Evolutionary conservation across 53 echinoderm and acorn worm genomes (phyloP), one percentile per base, ranked within the genome.

Genomic region (Henricia sp.): DNA sequence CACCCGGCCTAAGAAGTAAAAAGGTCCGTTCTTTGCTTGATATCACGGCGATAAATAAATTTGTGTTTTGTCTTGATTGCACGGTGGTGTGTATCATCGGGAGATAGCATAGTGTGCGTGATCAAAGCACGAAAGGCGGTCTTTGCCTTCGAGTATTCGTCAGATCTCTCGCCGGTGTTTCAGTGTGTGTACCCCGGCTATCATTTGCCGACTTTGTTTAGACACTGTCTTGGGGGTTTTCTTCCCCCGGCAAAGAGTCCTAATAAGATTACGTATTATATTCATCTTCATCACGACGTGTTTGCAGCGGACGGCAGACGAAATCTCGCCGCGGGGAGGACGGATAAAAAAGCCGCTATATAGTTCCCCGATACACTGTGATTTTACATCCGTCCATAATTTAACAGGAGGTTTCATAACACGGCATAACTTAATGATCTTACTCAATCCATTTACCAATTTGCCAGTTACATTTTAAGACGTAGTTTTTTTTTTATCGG

Each of bases 201-300:
- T 76, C 76, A 76, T 51, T 40, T 58, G 76, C 58, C 57, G 76
- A 76, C 76, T 76, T 76, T 76, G 58, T 42, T 76, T 57, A 59
- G 76, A 16, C 76, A 26, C 57, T 40, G 59, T 56, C 76, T 76
- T 27, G 5, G 39, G 71, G 30, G 28, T 6, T 27, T 58, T 58
- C 76, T 41, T n/a, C 40, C 24, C 27, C 57, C 39, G 59, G 57
- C 19, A 41, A 39, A 26, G 28, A 70, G 14, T 17, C 64, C 33
- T 80, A 80, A 80, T 80, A 44, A 80, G 80, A 80, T 80, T 80
- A 80, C 3, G 30, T 46, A 80, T 80, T 80, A 30, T 29, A 37
- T 32, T 28, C 33, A 9, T 11, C 54, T 48, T 63, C 62, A 20
- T 46, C 62, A 32, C 46, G 46, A 21, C 27, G 40, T 43, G 11